Base-by-base conservation (phyloP, 1,140 invertebrate species). In the Agrilus planipennis region DNA sequence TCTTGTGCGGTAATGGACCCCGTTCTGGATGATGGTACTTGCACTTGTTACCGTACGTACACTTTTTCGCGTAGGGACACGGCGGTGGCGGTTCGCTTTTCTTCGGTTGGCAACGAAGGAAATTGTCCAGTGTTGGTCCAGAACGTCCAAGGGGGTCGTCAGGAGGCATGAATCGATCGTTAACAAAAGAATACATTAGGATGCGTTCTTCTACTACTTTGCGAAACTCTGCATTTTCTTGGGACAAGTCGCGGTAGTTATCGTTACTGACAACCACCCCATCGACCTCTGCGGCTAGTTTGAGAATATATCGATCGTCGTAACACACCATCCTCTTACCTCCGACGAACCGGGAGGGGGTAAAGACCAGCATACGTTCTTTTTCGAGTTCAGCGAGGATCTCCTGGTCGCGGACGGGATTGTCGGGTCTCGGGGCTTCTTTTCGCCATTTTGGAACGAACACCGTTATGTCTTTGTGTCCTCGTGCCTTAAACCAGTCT, bases 11-110 rank as follows among this genome's bases (percentile, higher is more conserved):
- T 40, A 77, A 69, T 12, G 79, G 77, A 2, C 85, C 84, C 41
- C 89, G 67, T 59, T 93, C 89, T 1, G 89, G 90, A 64, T 96
- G 92, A 47, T 86, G 82, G 57, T 89, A 98, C 65, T 97, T 97
- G 64, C 94, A 98, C 60, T 98, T 98, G 60, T 93, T 94, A 0
- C 94, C 94, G 60, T 97, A 99, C 0, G 94, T 99, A 58, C 94
- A 98, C 65, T 97, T 97, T 55, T 90, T 89, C 0, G 84, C 92
- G 62, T 98, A 98, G 0, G 94, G 94, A 68, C 94, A 98, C 0
- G 81, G 76, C 11, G 82, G 84, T 2, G 77, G 72, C 2, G 80
- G 76, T 40, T 77, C 76, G 2, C 64, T 54, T 51, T 61, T 68
- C 34, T 70, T 70, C 1, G 73, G 68, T 10, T 72, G 70, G 15